These are phyloP conservation scores for Poeciliopsis infans DNA, from an alignment of 2,797 vertebrate species.

Conservation along the genomic window DNA sequence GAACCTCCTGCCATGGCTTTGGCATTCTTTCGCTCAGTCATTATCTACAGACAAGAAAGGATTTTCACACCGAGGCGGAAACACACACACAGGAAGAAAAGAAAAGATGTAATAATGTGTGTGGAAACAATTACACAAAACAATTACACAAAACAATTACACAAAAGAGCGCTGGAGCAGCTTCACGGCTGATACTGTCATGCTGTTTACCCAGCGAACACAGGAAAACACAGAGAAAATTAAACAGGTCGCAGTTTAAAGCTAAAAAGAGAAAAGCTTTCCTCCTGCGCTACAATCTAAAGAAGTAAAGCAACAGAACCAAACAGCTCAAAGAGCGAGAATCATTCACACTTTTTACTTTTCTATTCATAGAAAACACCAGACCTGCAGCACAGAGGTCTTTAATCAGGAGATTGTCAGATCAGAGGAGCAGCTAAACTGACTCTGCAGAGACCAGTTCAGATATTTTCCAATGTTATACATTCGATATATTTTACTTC, in stretches of 20 bases:
- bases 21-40: conserved; percentile 96
- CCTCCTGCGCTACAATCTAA: conserved; percentile 19
- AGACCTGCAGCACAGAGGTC: conserved; percentile 6
- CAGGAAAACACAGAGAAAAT: conserved; percentile 14
- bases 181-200: conserved; percentile 42
- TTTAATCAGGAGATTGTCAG: conserved; percentile 34
- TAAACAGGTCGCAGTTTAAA: conserved; percentile 45
- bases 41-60: conserved; percentile 83
- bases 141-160: conserved; percentile 32
- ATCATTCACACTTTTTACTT: conserved; percentile 2
- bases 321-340: conserved; percentile 1
- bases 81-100: conserved; percentile 19
- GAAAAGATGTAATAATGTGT: conserved; percentile 22
- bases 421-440: conserved; percentile 23
- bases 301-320: conserved; percentile 17
- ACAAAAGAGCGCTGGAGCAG: conserved; percentile 28
- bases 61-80: conserved; percentile 22
- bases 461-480: too few species aligned
- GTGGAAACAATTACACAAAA: conserved; percentile 34
- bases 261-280: conserved; percentile 29
- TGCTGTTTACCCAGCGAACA: conserved; percentile 34
- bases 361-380: conserved; percentile 24
- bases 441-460: conserved; percentile 3
- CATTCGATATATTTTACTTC: background rate
- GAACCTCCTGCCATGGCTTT: conserved; percentile 93